Evolutionary conservation across 2,797 vertebrate species (phyloP), one percentile per base, ranked within the genome.

Genomic region (Sylvia borin): DNA sequence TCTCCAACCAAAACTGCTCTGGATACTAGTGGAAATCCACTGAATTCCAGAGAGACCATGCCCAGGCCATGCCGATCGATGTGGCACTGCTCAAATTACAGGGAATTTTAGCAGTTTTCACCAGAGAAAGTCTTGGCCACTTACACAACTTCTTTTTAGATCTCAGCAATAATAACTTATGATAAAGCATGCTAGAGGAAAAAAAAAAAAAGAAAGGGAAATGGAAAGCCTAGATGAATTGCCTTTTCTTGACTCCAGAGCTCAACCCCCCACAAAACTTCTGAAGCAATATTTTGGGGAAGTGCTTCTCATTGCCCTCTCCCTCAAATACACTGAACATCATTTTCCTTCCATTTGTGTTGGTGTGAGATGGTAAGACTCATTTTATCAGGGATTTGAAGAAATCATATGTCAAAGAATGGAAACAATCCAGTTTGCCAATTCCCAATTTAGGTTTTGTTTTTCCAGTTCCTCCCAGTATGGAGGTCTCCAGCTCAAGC

Each of bases 1-100:
- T 93, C 94, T 70, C 73, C 80, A 80, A 90, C 73, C 71, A 90
- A 76, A 93, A 88, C 6, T 70, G 36, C 67, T 96, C 79, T 40
- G 58, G 85, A 79, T 82, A 48, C 16, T 11, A 88, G 67, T 54
- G 42, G 58, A 88, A 50, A n/a, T 88, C 61, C 80, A 71, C 67
- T 43, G 60, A 71, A 85, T 93, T 94, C 88, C 65, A 82, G 45
- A 66, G 54, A 65, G 29, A 74, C 50, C 20, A 24, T 50, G 70
- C 55, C 54, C 50, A 76, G 73, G 72, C 48, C 31, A 8, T 54
- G 61, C 68, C 72, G 53, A 54, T 78, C 25, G 1, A 78, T 32
- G 42, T 7, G 36, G n/a, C 53, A 31, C 45, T 62, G n/a, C 65
- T 92, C 72, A 70, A 61, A 61, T 81, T 83, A 78, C 73, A 57